Conservation (phyloP, 2,113 vertebrate species). For the Bungarus multicinctus region DNA sequence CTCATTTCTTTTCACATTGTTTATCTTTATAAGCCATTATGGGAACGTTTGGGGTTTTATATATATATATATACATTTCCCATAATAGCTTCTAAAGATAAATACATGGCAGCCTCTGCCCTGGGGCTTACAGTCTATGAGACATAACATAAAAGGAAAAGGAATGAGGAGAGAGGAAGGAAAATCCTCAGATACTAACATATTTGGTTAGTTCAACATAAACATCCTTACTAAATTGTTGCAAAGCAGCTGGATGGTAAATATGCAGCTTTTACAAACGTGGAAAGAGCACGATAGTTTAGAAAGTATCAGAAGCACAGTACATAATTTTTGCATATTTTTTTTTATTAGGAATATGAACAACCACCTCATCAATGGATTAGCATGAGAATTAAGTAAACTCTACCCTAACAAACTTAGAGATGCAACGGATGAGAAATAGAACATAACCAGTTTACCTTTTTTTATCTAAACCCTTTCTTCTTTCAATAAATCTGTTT, state of each 20-base stretch:
- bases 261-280: not conserved
- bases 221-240: not conserved
- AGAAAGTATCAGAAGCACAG: not conserved
- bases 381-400: not conserved
- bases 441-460: not conserved
- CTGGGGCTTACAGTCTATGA: not conserved
- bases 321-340: not conserved
- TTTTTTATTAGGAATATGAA: not conserved
- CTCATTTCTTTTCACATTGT: slow-evolving; percentile 2
- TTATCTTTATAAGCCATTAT: not conserved
- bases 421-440: not conserved
- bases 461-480: not conserved
- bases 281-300: not conserved
- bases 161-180: not conserved
- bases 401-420: not conserved
- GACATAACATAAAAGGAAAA: not conserved
- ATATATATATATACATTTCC: not conserved
- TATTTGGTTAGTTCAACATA: not conserved
- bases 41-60: too few relatives aligned
- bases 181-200: not conserved
- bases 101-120: not conserved
- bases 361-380: not conserved
- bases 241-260: not conserved
- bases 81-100: not conserved
- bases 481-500: not conserved